Conservation (phyloP, 1,140 invertebrate species). For the Sminthurides bifidus region DNA sequence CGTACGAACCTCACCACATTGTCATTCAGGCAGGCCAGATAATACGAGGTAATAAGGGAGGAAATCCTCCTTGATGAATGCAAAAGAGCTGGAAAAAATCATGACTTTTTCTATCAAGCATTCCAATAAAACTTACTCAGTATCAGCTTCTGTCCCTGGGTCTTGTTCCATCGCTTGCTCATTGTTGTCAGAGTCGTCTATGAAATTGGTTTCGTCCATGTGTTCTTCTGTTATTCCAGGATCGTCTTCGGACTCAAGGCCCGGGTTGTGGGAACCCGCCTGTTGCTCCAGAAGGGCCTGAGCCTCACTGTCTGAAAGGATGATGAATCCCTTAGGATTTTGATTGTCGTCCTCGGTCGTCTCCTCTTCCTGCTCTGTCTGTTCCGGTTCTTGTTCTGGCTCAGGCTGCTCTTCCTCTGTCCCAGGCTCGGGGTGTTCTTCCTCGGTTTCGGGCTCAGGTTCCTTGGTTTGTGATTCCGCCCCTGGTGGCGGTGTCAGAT, state of each 20-base stretch:
- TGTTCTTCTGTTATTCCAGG: conserved; percentile 2
- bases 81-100: neutral
- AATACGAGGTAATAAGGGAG: neutral
- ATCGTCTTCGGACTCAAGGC: neutral
- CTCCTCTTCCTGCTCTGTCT: conserved; percentile 13
- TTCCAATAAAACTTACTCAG: no score
- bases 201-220: neutral
- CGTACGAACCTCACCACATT: no score
- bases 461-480: neutral
- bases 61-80: neutral
- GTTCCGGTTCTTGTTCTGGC: conserved; percentile 18
- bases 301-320: neutral
- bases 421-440: neutral
- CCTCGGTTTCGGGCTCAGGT: neutral
- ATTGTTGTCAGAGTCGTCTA: neutral
- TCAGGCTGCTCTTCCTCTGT: neutral
- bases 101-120: no score
- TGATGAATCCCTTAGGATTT: conserved; percentile 4
- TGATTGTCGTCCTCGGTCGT: neutral
- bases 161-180: neutral
- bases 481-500: neutral
- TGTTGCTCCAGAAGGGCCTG: neutral
- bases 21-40: neutral
- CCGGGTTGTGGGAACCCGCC: neutral
- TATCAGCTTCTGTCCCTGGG: neutral